phyloP scores from a whole-genome alignment of 2,797 vertebrate species.

The Selene dorsalis region DNA sequence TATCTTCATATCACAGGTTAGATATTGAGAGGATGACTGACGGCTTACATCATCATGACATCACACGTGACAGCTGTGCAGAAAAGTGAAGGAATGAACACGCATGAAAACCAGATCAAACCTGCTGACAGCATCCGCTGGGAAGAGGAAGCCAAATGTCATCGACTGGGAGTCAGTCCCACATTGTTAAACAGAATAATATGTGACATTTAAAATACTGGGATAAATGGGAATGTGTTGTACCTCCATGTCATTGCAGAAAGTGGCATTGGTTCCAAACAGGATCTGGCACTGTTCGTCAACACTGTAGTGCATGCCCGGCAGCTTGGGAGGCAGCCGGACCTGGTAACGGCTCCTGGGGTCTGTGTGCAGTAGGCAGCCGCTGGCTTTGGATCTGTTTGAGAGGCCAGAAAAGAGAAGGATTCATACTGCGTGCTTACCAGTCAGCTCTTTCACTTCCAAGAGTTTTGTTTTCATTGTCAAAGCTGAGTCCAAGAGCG shows the following conservation, averaged over 20 bases:
- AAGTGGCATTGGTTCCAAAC: slow-evolving; percentile 95
- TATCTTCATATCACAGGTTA: not conserved
- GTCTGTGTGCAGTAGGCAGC: slow-evolving; percentile 92
- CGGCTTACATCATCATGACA: too few species aligned
- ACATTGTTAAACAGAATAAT: not conserved
- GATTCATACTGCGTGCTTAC: not conserved
- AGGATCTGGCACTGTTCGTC: slow-evolving; percentile 98
- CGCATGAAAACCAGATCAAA: not conserved
- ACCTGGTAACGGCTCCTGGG: slow-evolving; percentile 87
- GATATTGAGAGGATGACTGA: too few species aligned
- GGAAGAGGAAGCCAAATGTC: not conserved
- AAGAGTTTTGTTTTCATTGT: not conserved
- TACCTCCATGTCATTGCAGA: slow-evolving; percentile 98
- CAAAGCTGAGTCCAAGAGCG: slow-evolving; percentile 6
- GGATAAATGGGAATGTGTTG: not conserved
- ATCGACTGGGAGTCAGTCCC: not conserved
- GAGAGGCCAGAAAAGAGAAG: slow-evolving; percentile 5
- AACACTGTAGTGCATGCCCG: slow-evolving; percentile 97
- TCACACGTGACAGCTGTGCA: too few species aligned
- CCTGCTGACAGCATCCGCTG: not conserved
- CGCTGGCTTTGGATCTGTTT: slow-evolving; percentile 91
- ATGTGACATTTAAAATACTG: not conserved
- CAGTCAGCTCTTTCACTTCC: not conserved
- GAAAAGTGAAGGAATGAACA: not conserved
- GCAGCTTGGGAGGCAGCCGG: slow-evolving; percentile 93